These are phyloP conservation scores for Caradrina clavipalpis DNA, from an alignment of 2,888 invertebrate species.

Conservation along the genomic window DNA sequence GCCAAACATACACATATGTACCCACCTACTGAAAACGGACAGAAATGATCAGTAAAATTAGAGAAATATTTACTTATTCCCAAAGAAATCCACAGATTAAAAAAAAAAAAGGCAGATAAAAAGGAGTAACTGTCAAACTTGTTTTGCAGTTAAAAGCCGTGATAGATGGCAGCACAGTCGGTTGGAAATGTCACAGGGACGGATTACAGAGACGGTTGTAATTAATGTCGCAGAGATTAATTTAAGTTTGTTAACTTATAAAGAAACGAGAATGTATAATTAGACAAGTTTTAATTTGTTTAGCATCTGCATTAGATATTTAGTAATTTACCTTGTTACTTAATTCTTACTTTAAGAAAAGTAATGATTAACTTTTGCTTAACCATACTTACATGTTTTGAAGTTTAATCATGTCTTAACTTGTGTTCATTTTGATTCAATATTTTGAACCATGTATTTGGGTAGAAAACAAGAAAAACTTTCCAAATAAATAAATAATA, in stretches of 20 bases:
- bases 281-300: constrained; percentile 14
- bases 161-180: constrained; percentile 52
- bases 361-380: too few species aligned
- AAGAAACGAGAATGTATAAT: constrained; percentile 1
- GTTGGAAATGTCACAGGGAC: constrained; percentile 22
- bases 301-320: background rate
- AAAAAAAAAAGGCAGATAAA: constrained; percentile 26
- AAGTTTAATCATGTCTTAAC: too few species aligned
- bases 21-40: background rate
- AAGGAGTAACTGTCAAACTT: constrained; percentile 32
- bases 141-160: constrained; percentile 29
- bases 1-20: too few species aligned
- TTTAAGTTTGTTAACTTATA: constrained; percentile 37
- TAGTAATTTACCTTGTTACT: too few species aligned
- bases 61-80: constrained; percentile 5
- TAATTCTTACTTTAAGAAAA: too few species aligned
- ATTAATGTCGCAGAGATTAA: constrained; percentile 42
- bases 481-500: too few species aligned
- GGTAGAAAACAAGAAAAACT: background rate
- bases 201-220: constrained; percentile 27
- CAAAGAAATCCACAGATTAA: background rate
- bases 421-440: too few species aligned
- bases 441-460: constrained; percentile 1
- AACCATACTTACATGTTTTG: too few species aligned
- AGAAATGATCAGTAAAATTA: constrained; percentile 12